Evolutionary conservation across 2,888 invertebrate species (phyloP), one percentile per base, ranked within the genome.

Genomic region (Metacarcinus magister): DNA sequence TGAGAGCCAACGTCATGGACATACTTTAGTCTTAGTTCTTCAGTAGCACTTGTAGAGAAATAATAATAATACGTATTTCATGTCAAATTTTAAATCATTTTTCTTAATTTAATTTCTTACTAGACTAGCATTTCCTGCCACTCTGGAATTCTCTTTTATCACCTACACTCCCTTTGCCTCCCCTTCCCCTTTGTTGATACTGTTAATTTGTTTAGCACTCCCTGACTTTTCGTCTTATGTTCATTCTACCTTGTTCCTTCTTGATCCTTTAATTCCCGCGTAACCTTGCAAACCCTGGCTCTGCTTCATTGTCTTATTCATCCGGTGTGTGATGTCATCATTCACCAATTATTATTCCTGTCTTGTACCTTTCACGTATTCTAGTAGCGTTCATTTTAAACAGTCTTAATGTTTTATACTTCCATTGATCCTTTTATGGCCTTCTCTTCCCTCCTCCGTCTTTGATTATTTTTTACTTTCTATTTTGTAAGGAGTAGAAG

Each of bases 381-480:
- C 82, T 10, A 0, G 32, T 28, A 32, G 0, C 32, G 82, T 82
- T 13, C 82, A 82, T 32, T 16, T 82, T 82, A 32, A 82, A 32
- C 4, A 5, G 32, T 82, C 8, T 28, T 13, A 32, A 32, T 82
- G 32, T 82, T 82, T 82, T 82, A 82, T 32, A 32, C 28, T 16
- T 32, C 8, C 82, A 82, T 5, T 82, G 82, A 82, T 82, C 82
- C 82, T 82, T 82, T 82, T 32, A 82, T 82, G 82, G 82, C 82
- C 82, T 8, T 7, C 5, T 28, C 82, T 82, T 32, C 82, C 82
- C 0, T 32, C 10, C 4, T 7, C 32, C 39, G 39, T 39, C 39
- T 39, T 39, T 2, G 39, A 39, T 28, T n/a, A 16, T 54, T 54
- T 54, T 67, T 67, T 67, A 67, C 4, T 7, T 67, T 67, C 10